Evolutionary conservation across 2,888 invertebrate species (phyloP), one percentile per base, ranked within the genome.

Genomic region (Alentia gelatinosa): DNA sequence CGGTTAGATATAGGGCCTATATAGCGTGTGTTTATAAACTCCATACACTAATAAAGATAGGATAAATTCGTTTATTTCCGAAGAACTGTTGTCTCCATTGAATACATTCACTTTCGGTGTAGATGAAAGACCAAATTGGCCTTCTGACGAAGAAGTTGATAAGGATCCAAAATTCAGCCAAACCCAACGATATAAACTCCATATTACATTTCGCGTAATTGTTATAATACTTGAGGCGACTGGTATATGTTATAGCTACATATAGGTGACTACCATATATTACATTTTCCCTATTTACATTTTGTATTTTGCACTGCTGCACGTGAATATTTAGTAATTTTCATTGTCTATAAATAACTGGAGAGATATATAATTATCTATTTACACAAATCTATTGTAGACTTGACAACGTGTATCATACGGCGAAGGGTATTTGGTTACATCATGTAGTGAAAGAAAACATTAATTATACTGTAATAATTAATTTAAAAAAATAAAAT

Each of bases 261-360:
- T 47, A 68, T 4, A 68, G 68, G 26, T 26, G 30, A 68, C 68
- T 68, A 68, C 33, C n/a, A 1, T 68, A 68, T 68, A 15, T 68
- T 68, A 68, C 68, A 68, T 12, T 9, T 56, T 56, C 19, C 37
- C 37, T 83, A 83, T 83, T 83, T 83, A 83, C 83, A 83, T 37
- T 1, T 40, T 83, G 83, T 83, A 83, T 83, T 83, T 83, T 83
- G 83, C 83, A 83, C 83, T 40, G 83, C 83, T 83, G 83, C 83
- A 83, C 83, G 26, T 83, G 19, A n/a, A 37, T 83, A 26, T 83
- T 37, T 39, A 68, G 30, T 30, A 12, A n/a, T 12, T 19, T 47
- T 47, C 19, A 47, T 56, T 56, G n/a, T n/a, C 56, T 56, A 3
- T 12, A 5, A 56, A n/a, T 12, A 56, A 1, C 5, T 12, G 12